A percentile compares a stretch with the other conserved stretches of the same genome.
These are phyloP conservation scores for Synchiropus splendidus DNA, from an alignment of 2,113 vertebrate genomes.

Conservation along the genomic window DNA sequence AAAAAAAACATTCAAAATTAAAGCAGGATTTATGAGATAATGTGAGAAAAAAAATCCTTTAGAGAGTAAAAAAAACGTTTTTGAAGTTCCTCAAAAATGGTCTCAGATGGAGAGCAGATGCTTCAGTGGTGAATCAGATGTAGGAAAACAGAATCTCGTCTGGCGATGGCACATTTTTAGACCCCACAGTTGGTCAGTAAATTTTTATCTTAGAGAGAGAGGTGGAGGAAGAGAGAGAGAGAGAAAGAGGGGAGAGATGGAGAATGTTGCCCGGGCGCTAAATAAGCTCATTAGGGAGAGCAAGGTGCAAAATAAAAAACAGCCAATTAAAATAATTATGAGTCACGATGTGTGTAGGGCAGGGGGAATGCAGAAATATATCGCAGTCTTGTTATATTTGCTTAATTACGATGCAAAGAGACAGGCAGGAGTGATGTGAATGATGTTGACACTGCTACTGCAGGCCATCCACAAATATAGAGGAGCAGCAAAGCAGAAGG, in stretches of 20 bases:
- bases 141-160: too few relatives aligned
- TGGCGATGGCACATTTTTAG: too few relatives aligned
- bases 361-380: background rate
- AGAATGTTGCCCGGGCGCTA: too few relatives aligned
- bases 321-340: too few relatives aligned
- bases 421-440: slow-evolving; percentile 45
- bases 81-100: too few relatives aligned
- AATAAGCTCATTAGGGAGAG: slow-evolving; percentile 19
- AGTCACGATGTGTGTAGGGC: too few relatives aligned
- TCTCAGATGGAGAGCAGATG: too few relatives aligned
- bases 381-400: slow-evolving; percentile 36
- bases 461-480: slow-evolving; percentile 48
- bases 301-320: too few relatives aligned
- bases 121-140: too few relatives aligned
- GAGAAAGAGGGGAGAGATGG: slow-evolving; percentile 16
- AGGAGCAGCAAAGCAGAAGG: slow-evolving; percentile 18
- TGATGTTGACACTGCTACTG: slow-evolving; percentile 43
- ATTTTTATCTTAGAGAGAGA: too few relatives aligned
- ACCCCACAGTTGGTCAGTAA: too few relatives aligned
- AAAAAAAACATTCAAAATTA: background rate
- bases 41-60: background rate
- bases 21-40: background rate
- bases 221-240: slow-evolving; percentile 4
- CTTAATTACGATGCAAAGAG: slow-evolving; percentile 36
- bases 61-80: slow-evolving; percentile 12